Percentiles rank a stretch among this genome's conserved stretches.
Evolutionary conservation across 2,888 invertebrate species (phyloP).

Genomic region (Trisateles emortualis): DNA sequence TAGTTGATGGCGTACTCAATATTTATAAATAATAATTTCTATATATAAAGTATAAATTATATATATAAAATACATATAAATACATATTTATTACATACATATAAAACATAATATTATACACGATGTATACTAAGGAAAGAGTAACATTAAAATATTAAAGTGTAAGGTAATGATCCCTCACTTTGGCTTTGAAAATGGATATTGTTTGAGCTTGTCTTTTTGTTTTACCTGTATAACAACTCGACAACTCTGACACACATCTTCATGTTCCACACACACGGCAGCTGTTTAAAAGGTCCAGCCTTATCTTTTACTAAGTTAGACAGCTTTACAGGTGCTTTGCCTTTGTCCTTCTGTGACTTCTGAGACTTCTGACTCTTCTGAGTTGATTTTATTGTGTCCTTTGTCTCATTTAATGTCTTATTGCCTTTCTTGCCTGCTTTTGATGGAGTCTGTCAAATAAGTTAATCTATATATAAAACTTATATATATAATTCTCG

Average conservation of each 20-base stretch:
- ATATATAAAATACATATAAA: too few species aligned
- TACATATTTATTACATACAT: too few species aligned
- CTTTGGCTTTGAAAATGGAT: too few species aligned
- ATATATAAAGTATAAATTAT: too few species aligned
- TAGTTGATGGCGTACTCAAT: too few species aligned
- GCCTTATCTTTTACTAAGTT: slow-evolving; percentile 69
- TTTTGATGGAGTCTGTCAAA: slow-evolving; percentile 66
- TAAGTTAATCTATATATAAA: background rate
- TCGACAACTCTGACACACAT: slow-evolving; percentile 68
- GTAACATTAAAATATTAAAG: too few species aligned
- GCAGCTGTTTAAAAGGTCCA: slow-evolving; percentile 72
- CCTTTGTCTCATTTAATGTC: slow-evolving; percentile 67
- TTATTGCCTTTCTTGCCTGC: slow-evolving; percentile 67
- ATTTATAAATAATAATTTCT: too few species aligned
- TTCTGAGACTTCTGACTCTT: slow-evolving; percentile 68
- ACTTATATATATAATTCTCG: too few species aligned
- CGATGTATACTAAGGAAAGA: too few species aligned
- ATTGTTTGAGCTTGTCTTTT: too few species aligned
- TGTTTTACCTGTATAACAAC: slow-evolving; percentile 69
- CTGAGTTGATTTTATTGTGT: slow-evolving; percentile 55
- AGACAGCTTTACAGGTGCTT: slow-evolving; percentile 61
- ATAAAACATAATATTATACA: too few species aligned
- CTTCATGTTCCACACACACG: slow-evolving; percentile 72
- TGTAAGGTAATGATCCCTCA: too few species aligned
- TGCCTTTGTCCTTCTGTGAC: slow-evolving; percentile 69